A percentile compares a stretch with the other conserved stretches of the same genome.
These are phyloP conservation scores for Nomada fabriciana DNA, from an alignment of 2,888 invertebrate species.

Conservation along the genomic window DNA sequence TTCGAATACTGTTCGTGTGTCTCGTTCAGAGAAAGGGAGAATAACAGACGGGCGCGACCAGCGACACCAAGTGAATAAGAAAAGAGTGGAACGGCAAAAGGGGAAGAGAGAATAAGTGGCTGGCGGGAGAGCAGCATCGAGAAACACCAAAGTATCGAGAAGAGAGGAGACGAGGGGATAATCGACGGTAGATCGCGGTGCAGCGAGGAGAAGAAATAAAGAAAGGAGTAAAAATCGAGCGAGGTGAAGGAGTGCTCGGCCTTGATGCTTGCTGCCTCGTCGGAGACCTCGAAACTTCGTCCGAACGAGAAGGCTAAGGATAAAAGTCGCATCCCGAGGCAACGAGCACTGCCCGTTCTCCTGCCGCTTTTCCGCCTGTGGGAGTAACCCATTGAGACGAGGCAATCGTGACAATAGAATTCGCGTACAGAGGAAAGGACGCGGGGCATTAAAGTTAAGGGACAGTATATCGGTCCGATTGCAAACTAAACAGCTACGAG, in stretches of 20 bases:
- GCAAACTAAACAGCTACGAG: too few species aligned
- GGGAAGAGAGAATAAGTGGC: not conserved
- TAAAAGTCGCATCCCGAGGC: conserved; percentile 21
- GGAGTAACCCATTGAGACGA: not conserved
- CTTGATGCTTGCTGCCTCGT: conserved; percentile 70
- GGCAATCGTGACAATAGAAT: conserved; percentile 35
- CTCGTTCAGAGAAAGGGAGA: not conserved
- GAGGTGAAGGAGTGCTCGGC: conserved; percentile 80
- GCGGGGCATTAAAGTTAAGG: too few species aligned
- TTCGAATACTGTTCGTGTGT: conserved; percentile 24
- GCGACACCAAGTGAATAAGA: conserved; percentile 59
- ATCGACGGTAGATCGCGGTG: conserved; percentile 30
- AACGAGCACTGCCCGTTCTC: not conserved
- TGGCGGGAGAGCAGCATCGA: conserved; percentile 9
- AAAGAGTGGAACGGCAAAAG: conserved; percentile 10
- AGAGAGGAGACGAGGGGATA: conserved; percentile 12
- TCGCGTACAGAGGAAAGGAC: not conserved
- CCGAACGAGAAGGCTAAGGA: conserved; percentile 54
- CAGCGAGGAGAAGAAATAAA: conserved; percentile 59
- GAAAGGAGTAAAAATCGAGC: conserved; percentile 70
- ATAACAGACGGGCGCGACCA: conserved; percentile 10
- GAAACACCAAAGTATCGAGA: conserved; percentile 26
- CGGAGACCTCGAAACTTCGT: conserved; percentile 32
- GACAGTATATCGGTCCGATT: too few species aligned
- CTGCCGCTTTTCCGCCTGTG: not conserved